Evolutionary conservation across 2,113 vertebrate species (phyloP).

Genomic region (Elephantulus edwardii): DNA sequence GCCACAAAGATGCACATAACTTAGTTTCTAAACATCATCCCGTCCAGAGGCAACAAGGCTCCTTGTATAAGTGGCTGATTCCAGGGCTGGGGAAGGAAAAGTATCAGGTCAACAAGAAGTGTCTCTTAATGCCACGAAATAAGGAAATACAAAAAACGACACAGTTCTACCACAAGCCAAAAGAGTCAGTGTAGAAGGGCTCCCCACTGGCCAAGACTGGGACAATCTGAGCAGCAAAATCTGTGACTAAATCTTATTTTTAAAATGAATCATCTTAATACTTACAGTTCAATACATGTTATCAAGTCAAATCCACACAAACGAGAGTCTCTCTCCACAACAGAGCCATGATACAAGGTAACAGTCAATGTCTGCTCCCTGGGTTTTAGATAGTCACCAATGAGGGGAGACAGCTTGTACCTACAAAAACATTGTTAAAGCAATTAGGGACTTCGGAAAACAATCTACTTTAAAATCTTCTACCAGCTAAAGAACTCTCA

Average conservation of each 20-base stretch:
- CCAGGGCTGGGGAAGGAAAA: neutral
- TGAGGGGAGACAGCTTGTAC: slow-evolving; percentile 86
- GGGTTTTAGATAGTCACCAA: slow-evolving; percentile 90
- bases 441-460: neutral
- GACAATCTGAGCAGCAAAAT: neutral
- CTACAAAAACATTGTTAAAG: slow-evolving; percentile 77
- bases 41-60: neutral
- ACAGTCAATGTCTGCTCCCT: slow-evolving; percentile 85
- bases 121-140: neutral
- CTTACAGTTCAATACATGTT: slow-evolving; percentile 95
- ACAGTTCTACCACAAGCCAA: neutral
- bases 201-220: neutral
- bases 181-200: neutral
- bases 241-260: too few relatives aligned
- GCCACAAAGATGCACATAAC: neutral
- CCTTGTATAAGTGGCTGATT: neutral
- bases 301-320: slow-evolving; percentile 94
- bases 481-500: neutral
- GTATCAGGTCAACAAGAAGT: neutral
- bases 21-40: neutral
- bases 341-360: slow-evolving; percentile 92
- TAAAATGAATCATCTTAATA: slow-evolving; percentile 52
- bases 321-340: slow-evolving; percentile 90
- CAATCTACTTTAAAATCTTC: neutral
- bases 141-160: neutral